Conservation (phyloP, 2,113 vertebrate genomes). For the Arvicanthis niloticus region DNA sequence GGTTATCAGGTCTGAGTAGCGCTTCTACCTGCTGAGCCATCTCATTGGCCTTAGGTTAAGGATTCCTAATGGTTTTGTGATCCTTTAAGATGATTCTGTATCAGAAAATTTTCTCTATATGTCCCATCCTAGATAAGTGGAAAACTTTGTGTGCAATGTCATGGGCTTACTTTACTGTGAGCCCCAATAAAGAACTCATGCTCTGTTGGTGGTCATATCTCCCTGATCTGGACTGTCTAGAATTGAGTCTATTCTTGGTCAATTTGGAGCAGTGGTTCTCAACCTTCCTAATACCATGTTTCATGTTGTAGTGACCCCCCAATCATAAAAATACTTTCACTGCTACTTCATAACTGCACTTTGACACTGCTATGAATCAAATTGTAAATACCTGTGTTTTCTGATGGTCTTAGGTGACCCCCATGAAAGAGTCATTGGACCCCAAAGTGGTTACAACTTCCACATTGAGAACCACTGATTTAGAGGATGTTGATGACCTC, state of each 20-base stretch:
- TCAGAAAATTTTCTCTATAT: background rate
- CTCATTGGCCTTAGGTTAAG: background rate
- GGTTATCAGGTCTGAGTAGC: background rate
- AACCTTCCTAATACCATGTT: background rate
- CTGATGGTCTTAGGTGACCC: background rate
- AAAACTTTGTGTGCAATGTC: background rate
- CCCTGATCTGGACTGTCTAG: background rate
- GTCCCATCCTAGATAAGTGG: background rate
- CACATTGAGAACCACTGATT: background rate
- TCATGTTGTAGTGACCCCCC: background rate
- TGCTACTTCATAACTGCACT: background rate
- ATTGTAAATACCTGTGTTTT: background rate
- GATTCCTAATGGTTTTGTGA: background rate
- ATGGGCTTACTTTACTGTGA: background rate
- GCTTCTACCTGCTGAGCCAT: background rate
- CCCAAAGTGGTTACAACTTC: background rate
- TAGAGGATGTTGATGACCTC: background rate
- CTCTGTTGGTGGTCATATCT: background rate
- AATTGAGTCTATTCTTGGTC: background rate
- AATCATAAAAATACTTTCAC: background rate
- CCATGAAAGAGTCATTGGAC: background rate
- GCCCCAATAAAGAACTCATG: background rate
- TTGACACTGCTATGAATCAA: background rate
- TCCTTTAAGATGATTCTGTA: background rate
- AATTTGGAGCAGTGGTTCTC: background rate